A percentile compares a stretch with the other conserved stretches of the same genome.
phyloP scores from a whole-genome alignment of 2,113 vertebrate genomes.

The Piprites chloris region DNA sequence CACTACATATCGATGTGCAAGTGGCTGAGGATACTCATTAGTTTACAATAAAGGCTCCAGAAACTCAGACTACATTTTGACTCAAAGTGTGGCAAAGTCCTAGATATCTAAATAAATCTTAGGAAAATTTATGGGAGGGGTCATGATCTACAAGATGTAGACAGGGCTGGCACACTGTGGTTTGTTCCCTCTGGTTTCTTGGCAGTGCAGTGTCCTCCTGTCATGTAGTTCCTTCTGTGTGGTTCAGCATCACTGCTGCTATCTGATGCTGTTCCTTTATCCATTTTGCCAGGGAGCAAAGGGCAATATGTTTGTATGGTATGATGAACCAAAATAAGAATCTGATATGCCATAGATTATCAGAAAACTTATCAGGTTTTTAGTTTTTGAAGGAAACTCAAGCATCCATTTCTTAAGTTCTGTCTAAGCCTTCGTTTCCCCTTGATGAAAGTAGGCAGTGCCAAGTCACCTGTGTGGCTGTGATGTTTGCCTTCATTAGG shows the following conservation, averaged over 20 bases:
- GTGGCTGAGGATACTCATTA: neutral
- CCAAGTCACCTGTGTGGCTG: neutral
- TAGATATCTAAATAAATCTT: neutral
- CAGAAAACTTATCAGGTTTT: neutral
- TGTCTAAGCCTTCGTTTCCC: neutral
- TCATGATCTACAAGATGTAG: neutral
- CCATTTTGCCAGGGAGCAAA: neutral
- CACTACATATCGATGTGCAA: neutral
- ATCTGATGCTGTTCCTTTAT: neutral
- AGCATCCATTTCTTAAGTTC: conserved; percentile 21
- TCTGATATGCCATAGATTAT: neutral
- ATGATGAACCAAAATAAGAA: neutral
- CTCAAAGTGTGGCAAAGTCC: neutral
- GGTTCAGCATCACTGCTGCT: neutral
- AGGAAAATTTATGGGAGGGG: neutral
- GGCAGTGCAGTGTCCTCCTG: neutral
- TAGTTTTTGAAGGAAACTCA: neutral
- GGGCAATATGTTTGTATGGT: neutral
- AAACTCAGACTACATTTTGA: neutral
- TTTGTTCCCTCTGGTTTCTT: neutral
- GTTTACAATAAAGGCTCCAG: neutral
- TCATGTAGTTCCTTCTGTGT: neutral
- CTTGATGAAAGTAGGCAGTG: neutral
- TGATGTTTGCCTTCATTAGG: conserved; percentile 11
- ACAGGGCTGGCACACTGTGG: neutral